Base-by-base conservation (phyloP, 1,140 invertebrate species). In the Sinella curviseta region DNA sequence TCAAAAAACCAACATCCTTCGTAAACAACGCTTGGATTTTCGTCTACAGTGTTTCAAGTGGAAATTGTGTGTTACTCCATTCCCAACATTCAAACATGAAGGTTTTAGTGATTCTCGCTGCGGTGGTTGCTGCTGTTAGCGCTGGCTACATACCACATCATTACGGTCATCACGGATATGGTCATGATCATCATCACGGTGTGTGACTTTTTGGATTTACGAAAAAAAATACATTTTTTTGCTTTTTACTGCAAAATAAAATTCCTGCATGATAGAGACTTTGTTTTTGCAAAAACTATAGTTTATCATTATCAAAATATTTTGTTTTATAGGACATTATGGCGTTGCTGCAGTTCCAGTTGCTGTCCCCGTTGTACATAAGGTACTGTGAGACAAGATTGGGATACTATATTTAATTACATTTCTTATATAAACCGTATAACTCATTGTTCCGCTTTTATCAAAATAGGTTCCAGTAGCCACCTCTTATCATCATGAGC, bases 401-500 rank as follows among this genome's bases (percentile, higher is more conserved):
- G 31, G 26, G 17, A 34, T 16, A 16, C n/a, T n/a, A n/a, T n/a
- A n/a, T 1, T 28, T 16, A 17, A 36, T 77, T 26, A 28, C 26
- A 70, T 57, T 2, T 31, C 24, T 39, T 4, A 8, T 1, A 36
- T 35, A 30, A 76, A 67, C 14, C 1, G 36, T 57, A 36, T 30
- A 14, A 16, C n/a, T 30, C 20, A 76, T 55, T 74, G 70, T 36
- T 78, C 57, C 1, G 78, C 28, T 34, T 48, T 1, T 8, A 8
- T 1, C 26, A 14, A 14, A 8, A n/a, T 65, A 83, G 82, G 82
- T 83, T 0, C 82, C 82, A 73, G 28, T 83, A 1, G 82, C 82
- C 24, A 82, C 80, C 8, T 70, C 39, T 20, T 83, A 83, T 36
- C 82, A 83, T 54, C 82, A 83, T 57, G 82, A 83, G 76, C 79